Conservation (phyloP, 2,113 vertebrate species). For the Cyprinodon variegatus region DNA sequence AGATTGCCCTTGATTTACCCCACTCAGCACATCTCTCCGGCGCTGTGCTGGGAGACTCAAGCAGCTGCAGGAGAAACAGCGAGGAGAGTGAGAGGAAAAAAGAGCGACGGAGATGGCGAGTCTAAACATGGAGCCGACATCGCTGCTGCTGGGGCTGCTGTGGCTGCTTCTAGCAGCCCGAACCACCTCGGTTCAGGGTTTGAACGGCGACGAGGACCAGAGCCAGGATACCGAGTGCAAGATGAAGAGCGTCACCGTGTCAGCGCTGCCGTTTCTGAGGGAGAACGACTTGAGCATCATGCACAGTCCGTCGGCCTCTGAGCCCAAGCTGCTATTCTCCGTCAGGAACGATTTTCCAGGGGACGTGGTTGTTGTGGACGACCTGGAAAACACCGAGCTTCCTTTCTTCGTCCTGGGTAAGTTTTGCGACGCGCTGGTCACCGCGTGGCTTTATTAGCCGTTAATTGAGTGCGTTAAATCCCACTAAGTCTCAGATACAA, state of each 20-base stretch:
- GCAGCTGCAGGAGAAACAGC: conserved; percentile 32
- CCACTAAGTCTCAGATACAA: neutral
- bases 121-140: conserved; percentile 73
- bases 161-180: conserved; percentile 51
- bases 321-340: conserved; percentile 98
- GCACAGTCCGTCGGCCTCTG: conserved; percentile 97
- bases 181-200: conserved; percentile 34
- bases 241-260: conserved; percentile 98
- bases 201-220: conserved; percentile 83
- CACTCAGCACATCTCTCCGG: conserved; percentile 29
- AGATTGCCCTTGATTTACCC: conserved; percentile 38
- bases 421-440: neutral
- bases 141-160: conserved; percentile 39
- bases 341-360: conserved; percentile 98
- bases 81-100: conserved; percentile 27
- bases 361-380: conserved; percentile 95
- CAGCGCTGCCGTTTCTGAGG: conserved; percentile 94
- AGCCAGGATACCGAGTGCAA: conserved; percentile 93
- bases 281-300: conserved; percentile 99
- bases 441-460: conserved; percentile 1
- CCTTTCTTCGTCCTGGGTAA: conserved; percentile 88
- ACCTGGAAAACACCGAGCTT: conserved; percentile 98
- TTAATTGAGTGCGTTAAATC: conserved; percentile 16
- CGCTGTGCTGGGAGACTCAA: conserved; percentile 30
- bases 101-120: conserved; percentile 63